A percentile compares a stretch with the other conserved stretches of the same genome.
Conservation (phyloP, 2,797 vertebrate species). For the Paedocypris micromegethes region DNA sequence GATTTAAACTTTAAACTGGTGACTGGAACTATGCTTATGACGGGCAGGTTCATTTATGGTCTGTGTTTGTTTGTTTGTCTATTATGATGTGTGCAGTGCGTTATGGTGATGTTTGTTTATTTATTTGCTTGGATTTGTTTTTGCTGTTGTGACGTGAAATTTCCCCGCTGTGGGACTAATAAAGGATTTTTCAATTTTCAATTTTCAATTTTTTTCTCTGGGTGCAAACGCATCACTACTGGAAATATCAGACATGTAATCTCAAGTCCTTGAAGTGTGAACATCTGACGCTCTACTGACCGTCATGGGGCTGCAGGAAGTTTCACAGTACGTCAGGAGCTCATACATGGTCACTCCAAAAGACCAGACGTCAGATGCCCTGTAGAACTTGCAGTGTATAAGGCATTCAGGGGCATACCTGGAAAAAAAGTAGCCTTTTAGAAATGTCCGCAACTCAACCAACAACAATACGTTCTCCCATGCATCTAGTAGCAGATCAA, state of each 20-base stretch:
- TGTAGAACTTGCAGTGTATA: constrained; percentile 88
- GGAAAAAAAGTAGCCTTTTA: constrained; percentile 15
- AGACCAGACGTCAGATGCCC: constrained; percentile 94
- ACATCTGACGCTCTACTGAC: constrained; percentile 62
- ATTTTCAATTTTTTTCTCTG: too few relatives aligned
- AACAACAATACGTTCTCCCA: background rate
- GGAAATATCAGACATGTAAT: background rate
- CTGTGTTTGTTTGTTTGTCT: too few relatives aligned
- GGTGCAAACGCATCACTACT: constrained; percentile 1
- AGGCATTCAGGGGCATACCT: constrained; percentile 97
- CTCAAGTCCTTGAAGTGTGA: background rate
- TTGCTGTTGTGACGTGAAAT: too few relatives aligned
- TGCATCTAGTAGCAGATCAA: background rate
- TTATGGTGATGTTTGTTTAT: too few relatives aligned
- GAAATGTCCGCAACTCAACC: background rate
- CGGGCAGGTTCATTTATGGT: too few relatives aligned
- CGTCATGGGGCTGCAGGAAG: constrained; percentile 79
- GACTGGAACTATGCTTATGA: too few relatives aligned
- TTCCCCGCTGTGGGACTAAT: too few relatives aligned
- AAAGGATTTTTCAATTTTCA: too few relatives aligned
- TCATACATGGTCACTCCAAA: constrained; percentile 95
- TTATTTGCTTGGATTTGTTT: too few relatives aligned
- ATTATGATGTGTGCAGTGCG: too few relatives aligned
- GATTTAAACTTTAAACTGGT: too few relatives aligned
- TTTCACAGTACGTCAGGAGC: constrained; percentile 90